A percentile compares a stretch with the other conserved stretches of the same genome.
These are phyloP conservation scores for Peribatodes rhomboidaria DNA, from an alignment of 2,888 invertebrate genomes.

Conservation along the genomic window DNA sequence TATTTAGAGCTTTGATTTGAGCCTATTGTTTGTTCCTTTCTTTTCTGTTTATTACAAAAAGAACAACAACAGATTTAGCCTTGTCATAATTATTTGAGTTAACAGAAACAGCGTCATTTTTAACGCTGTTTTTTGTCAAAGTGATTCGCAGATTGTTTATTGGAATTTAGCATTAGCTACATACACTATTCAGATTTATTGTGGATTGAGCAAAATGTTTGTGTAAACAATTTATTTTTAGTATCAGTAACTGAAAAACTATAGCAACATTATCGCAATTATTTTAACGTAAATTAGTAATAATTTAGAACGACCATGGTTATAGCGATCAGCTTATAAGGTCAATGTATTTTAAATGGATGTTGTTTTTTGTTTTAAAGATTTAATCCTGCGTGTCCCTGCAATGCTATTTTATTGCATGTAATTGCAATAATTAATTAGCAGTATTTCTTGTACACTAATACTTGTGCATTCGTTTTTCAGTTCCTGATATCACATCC, in stretches of 20 bases:
- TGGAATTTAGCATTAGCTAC: conserved; percentile 26
- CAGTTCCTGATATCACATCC: conserved; percentile 1
- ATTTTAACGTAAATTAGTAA: background rate
- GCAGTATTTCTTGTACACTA: conserved; percentile 2
- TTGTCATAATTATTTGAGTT: background rate
- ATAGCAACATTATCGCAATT: background rate
- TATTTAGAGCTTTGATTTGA: no score
- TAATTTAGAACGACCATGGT: background rate
- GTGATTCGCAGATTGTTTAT: conserved; percentile 7
- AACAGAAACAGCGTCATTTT: background rate
- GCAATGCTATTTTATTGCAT: background rate
- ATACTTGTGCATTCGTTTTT: background rate
- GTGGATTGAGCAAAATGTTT: conserved; percentile 40
- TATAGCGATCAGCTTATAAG: conserved; percentile 13
- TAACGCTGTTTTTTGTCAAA: conserved; percentile 1
- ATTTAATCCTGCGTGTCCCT: background rate
- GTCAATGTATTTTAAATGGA: conserved; percentile 4
- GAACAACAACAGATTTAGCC: background rate
- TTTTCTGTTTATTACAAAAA: background rate
- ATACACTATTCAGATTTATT: conserved; percentile 29
- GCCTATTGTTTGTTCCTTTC: no score
- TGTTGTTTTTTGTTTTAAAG: background rate
- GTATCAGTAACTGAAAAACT: conserved; percentile 9
- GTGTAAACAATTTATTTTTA: background rate
- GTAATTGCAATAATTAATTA: background rate